phyloP scores from a whole-genome alignment of 2,797 vertebrate genomes.

The Strix occidentalis region DNA sequence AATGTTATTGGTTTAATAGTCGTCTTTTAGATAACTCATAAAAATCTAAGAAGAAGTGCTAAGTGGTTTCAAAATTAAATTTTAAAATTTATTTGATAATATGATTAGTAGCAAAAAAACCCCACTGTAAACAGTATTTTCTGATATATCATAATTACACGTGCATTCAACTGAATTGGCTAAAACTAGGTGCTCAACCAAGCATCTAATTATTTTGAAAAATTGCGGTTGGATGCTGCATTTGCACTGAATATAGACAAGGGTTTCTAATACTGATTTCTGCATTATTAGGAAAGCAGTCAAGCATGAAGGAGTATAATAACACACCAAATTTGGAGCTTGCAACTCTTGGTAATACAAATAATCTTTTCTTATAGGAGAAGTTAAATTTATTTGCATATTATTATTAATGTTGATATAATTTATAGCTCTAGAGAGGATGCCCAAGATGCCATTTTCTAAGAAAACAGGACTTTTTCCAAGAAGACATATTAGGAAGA shows the following conservation, averaged over 20 bases:
- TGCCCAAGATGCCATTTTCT: not conserved
- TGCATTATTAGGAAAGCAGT: not conserved
- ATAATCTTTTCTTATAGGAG: not conserved
- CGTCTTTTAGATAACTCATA: not conserved
- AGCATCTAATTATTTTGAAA: conserved; percentile 22
- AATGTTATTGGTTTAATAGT: not conserved
- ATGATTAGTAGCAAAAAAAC: not conserved
- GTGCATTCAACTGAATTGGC: not conserved
- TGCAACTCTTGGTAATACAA: not conserved
- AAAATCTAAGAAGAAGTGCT: not conserved
- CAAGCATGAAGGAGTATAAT: not conserved
- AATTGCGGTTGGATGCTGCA: not conserved
- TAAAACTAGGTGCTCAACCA: conserved; percentile 1
- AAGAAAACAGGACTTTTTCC: not conserved
- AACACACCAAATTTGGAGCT: not conserved
- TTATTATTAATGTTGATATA: not conserved
- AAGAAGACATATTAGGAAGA: not conserved
- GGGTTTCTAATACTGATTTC: not conserved
- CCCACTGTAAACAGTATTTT: not conserved
- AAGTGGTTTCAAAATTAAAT: not conserved
- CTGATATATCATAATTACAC: not conserved
- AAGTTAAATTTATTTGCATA: not conserved
- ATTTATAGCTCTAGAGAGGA: not conserved
- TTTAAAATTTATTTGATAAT: not conserved
- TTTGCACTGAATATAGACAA: not conserved